Evolutionary conservation across 92 coral and sea anemone species (phyloP).

Genomic region (Montipora capitata): DNA sequence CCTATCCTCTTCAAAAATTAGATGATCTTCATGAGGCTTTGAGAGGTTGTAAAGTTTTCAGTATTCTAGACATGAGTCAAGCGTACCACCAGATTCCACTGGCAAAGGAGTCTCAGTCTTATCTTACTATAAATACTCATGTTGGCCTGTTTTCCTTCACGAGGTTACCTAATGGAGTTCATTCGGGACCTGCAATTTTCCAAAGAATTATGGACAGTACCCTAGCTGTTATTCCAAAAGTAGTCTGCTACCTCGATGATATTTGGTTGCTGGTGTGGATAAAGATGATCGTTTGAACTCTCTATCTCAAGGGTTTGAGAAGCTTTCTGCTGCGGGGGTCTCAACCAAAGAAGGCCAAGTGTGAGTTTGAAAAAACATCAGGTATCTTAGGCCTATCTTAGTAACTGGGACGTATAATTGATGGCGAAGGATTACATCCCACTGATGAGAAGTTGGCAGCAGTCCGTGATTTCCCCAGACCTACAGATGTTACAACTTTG

Average conservation of each 20-base stretch:
- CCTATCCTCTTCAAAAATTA: conserved; percentile 30
- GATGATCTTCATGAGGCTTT: conserved; percentile 52
- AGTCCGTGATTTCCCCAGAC: conserved; percentile 56
- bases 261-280: conserved; percentile 61
- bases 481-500: conserved; percentile 59
- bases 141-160: conserved; percentile 52
- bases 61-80: conserved; percentile 20
- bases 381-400: too few species aligned
- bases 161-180: conserved; percentile 68
- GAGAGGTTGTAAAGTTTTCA: conserved; percentile 51
- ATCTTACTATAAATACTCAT: neutral
- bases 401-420: neutral
- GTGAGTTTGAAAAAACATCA: conserved; percentile 6
- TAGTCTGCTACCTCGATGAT: conserved; percentile 50
- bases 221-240: conserved; percentile 56
- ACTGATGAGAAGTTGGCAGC: neutral
- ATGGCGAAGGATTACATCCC: neutral
- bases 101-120: conserved; percentile 43
- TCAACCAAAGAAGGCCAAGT: conserved; percentile 44
- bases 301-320: conserved; percentile 53
- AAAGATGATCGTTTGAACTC: conserved; percentile 52
- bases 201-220: conserved; percentile 44
- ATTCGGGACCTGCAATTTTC: conserved; percentile 71
- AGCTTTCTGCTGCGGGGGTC: conserved; percentile 29
- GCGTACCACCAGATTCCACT: conserved; percentile 78